Evolutionary conservation across 2,888 invertebrate genomes (phyloP), one percentile per base, ranked within the genome.

Genomic region (Loripinus fragilis): DNA sequence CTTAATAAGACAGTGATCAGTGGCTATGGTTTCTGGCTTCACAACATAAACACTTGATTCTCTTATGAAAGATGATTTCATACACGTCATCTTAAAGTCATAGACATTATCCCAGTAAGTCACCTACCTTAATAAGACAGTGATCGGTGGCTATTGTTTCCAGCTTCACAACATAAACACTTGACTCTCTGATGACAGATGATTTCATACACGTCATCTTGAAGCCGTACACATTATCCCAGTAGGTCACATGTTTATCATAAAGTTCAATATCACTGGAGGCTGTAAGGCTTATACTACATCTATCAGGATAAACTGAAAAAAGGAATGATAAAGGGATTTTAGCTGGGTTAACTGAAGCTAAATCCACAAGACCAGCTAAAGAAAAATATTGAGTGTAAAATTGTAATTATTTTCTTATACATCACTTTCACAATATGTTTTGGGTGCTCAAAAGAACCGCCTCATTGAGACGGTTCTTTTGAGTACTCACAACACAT

Each of bases 81-180:
- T 96, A 87, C 97, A 97, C 79, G 96, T 96, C 98, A 99, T 99
- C 94, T 97, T 96, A 90, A 97, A 98, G 0, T 98, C 98, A 90
- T 98, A 98, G 0, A 99, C 98, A 93, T 98, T 95, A 25, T 97
- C 96, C 98, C 98, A 99, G 93, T 96, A 98, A 64, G 95, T 95
- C 38, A 38, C 12, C 50, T 73, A 92, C 94, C 91, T 93, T 93
- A n/a, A 94, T 94, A 71, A 95, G 90, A 90, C 94, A 95, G 0
- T 96, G 93, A 65, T 95, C 95, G 0, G 97, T 96, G 41, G 97
- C 94, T 72, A 97, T 94, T 86, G 95, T 94, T 45, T 96, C 95
- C 0, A 94, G 94, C 0, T 96, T 95, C 86, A 96, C 95, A 28
- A 95, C 93, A 87, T 96, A 96, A 52, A 97, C 95, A 23, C 95